Base-by-base conservation (phyloP, 92 coral and sea anemone species). In the Actinostola sp. region DNA sequence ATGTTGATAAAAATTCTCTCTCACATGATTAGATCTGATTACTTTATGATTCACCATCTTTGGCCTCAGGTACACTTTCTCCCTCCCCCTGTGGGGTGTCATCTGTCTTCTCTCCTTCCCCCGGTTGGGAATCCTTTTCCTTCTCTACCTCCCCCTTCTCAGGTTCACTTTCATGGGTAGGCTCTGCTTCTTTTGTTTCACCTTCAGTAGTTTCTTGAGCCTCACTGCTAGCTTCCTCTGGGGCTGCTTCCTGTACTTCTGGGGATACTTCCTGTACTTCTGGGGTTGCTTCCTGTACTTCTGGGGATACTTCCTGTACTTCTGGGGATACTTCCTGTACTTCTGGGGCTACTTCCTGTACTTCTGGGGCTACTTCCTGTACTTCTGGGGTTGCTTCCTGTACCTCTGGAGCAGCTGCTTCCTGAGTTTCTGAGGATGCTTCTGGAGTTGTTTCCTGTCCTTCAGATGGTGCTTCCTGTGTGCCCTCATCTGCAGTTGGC, bases 41-140 rank as follows among this genome's bases (percentile, higher is more conserved):
- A n/a, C 2, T 30, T 57, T 29, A 57, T 28, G 63, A 57, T 57
- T 57, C 63, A 27, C 19, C 63, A 1, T 57, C 63, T 57, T 57
- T 57, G 39, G 63, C 1, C 5, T 57, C 63, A 57, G 38, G 3
- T 57, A 30, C n/a, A 57, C 38, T 30, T 28, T 57, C 63, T 3
- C 39, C 39, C 21, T 57, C 63, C 23, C 63, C 36, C 63, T 27
- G 35, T 57, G 59, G 45, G 24, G 77, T 28, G 26, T 35, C 72
- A 52, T 64, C 76, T 48, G 79, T 60, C 61, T 81, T 68, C 48
- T 72, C 51, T 28, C 12, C 78, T 32, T 60, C 83, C 73, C 75
- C 83, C 72, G 63, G 63, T 27, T 67, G 58, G 6, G 61, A 13
- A 21, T 32, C 30, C 17, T 72, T 85, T 44, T 19, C 52, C 67